Evolutionary conservation across 1,140 invertebrate genomes (phyloP), one percentile per base, ranked within the genome.

Genomic region (Meloidogyne floridensis): DNA sequence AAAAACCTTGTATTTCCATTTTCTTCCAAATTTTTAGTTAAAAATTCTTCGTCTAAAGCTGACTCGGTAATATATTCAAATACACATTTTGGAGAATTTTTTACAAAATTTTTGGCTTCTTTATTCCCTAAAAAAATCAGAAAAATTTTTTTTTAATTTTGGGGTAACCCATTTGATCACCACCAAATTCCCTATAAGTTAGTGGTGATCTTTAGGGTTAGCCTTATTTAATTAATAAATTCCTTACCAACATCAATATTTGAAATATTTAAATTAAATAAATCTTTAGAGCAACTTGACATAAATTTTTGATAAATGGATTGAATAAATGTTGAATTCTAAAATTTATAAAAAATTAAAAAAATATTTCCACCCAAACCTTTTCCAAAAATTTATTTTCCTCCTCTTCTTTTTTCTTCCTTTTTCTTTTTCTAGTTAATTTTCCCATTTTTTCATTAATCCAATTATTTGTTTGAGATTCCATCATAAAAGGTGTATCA

Each of bases 401-500:
- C 10, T 43, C 15, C 6, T 8, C 51, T 6, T 3, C 47, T 54
- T 80, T 79, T 0, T n/a, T 10, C 15, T 71, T 78, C 42, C 77
- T 43, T 32, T 71, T 79, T 9, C 43, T 43, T 8, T n/a, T 76
- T 76, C 13, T 59, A 13, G n/a, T 11, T 20, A 18, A 54, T 3
- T 5, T 32, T 15, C 42, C 43, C 9, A n/a, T 2, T 59, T n/a
- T 69, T 15, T 77, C 75, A 77, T 56, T 53, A 42, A 47, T 15
- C 69, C 56, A 79, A 13, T 79, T 79, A 20, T 69, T 69, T 10
- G 53, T 10, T 43, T 80, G 82, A 8, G 75, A 72, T 54, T 85
- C 65, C 83, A 84, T 85, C 6, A 56, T 51, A 85, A 85, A 85
- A 7, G 83, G 74, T n/a, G 82, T 51, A 56, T 42, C 42, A 81